Evolutionary conservation across 2,888 invertebrate species (phyloP), one percentile per base, ranked within the genome.

Genomic region (Cylloceria caligata): DNA sequence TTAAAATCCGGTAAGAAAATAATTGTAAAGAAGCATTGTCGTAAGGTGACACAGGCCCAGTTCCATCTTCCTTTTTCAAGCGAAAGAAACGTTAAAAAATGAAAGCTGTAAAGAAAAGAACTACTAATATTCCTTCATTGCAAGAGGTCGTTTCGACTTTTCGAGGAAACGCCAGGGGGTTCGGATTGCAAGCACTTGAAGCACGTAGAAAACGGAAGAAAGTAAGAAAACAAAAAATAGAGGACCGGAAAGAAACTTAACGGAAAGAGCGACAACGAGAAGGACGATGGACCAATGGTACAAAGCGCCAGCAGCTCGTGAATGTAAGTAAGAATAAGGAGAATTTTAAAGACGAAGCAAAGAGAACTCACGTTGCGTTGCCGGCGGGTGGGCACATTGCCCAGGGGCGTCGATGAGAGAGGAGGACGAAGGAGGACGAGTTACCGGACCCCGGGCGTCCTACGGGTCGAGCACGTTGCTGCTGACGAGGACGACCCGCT

Each of bases 321-420:
- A 42, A 11, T 7, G 11, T 9, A 0, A 16, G 21, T 30, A 49
- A 1, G 21, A 62, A 39, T 24, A 49, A 73, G 64, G 24, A 21
- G 24, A 60, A 71, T 45, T 36, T 39, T 7, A 49, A 52, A 67
- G 64, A 42, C 11, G 24, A 49, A 80, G 27, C 4, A 64, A 76
- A 42, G 81, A 84, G 55, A 67, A 92, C 92, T 92, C 89, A 92
- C 92, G 92, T 91, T 89, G 90, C 91, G 91, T 88, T 91, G 88
- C 90, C 92, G 92, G 90, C 91, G 92, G 92, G 91, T 90, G 92
- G 92, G 92, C 92, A 92, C 92, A 92, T 92, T 92, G 92, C 92
- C 92, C 92, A 91, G 90, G 92, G 92, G 91, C 92, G 90, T 91
- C 90, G 92, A 89, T 90, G 88, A 88, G 89, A 89, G 88, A 88